phyloP scores from a whole-genome alignment of 1,140 invertebrate genomes.

The Gryon sp. region DNA sequence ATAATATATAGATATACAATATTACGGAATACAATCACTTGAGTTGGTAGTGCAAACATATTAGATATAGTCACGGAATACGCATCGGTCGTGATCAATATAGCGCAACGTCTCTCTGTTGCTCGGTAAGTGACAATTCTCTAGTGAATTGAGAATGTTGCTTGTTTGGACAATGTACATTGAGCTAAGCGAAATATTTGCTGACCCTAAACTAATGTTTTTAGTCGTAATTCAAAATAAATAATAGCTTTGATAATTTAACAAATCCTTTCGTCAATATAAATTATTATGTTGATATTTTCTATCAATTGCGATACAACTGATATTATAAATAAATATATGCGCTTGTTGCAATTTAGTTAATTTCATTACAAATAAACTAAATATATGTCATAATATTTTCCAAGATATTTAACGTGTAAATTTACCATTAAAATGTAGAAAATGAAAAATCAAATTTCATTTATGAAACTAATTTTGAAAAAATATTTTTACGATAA shows the following conservation, averaged over 20 bases:
- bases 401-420: too few relatives aligned
- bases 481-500: too few relatives aligned
- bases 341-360: too few relatives aligned
- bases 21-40: conserved; percentile 57
- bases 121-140: conserved; percentile 58
- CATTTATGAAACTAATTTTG: too few relatives aligned
- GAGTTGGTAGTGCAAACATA: conserved; percentile 53
- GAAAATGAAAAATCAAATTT: too few relatives aligned
- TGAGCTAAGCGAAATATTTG: conserved; percentile 55
- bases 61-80: conserved; percentile 57
- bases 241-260: conserved; percentile 13
- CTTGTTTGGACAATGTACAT: conserved; percentile 55
- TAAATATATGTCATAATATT: too few relatives aligned
- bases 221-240: conserved; percentile 48
- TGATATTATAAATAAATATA: too few relatives aligned
- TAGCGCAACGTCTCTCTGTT: conserved; percentile 57
- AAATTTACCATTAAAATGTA: too few relatives aligned
- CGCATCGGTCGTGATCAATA: conserved; percentile 59
- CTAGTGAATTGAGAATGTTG: conserved; percentile 55
- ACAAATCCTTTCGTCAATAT: conserved; percentile 5
- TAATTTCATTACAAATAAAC: too few relatives aligned
- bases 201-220: conserved; percentile 56
- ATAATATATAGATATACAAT: conserved; percentile 40
- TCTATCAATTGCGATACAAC: too few relatives aligned
- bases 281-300: neutral